Evolutionary conservation across 2,888 invertebrate genomes (phyloP).

Genomic region (Chesias legatella): DNA sequence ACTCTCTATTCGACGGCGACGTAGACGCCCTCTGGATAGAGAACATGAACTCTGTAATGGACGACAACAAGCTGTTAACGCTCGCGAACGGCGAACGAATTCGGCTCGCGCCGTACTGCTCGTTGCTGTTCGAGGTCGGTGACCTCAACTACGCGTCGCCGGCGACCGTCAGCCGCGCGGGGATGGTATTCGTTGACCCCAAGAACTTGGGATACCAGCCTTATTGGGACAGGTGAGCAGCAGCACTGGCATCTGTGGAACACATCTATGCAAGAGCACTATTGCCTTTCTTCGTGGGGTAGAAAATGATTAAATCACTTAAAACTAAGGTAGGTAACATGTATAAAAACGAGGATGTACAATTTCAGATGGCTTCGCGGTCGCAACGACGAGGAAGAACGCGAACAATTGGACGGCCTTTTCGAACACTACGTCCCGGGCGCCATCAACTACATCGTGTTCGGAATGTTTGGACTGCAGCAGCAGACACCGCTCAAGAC

Average conservation of each 20-base stretch:
- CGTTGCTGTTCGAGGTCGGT: constrained; percentile 93
- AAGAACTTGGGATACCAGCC: constrained; percentile 93
- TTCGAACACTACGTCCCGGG: constrained; percentile 89
- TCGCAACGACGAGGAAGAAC: constrained; percentile 75
- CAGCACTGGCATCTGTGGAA: too few species aligned
- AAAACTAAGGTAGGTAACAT: neutral
- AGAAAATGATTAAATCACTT: neutral
- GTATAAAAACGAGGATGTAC: neutral
- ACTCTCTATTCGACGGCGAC: constrained; percentile 95
- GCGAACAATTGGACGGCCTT: constrained; percentile 75
- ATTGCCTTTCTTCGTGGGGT: too few species aligned
- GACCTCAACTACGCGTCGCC: constrained; percentile 95
- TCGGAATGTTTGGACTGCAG: constrained; percentile 86
- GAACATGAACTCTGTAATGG: constrained; percentile 99
- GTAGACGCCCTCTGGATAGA: constrained; percentile 97
- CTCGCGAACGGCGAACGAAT: constrained; percentile 95
- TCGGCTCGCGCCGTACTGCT: constrained; percentile 88
- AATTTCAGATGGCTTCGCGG: constrained; percentile 83
- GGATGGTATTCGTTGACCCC: constrained; percentile 96
- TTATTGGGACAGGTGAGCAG: constrained; percentile 85
- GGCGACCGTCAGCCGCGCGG: constrained; percentile 94
- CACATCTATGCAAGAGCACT: too few species aligned
- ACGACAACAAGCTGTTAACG: constrained; percentile 94
- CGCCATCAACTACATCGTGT: constrained; percentile 85
- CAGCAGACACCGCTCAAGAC: constrained; percentile 87